These are phyloP conservation scores for Phenganax subtilis DNA, from an alignment of 92 coral and sea anemone genomes.

Conservation along the genomic window DNA sequence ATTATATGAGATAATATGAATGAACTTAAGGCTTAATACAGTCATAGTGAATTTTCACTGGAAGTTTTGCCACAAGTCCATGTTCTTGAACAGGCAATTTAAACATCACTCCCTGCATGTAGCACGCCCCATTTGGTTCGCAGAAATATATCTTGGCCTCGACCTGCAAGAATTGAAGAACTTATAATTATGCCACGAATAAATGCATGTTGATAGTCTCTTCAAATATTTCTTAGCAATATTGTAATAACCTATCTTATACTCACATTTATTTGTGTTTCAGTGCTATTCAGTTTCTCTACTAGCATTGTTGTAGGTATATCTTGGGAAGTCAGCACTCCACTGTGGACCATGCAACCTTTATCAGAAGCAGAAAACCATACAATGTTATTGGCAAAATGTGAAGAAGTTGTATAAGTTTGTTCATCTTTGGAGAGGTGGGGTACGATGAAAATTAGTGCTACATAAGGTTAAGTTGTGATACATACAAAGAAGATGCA, in stretches of 20 bases:
- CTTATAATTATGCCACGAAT: not conserved
- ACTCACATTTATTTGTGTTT: slow-evolving; percentile 16
- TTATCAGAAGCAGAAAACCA: not conserved
- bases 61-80: slow-evolving; percentile 11
- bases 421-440: too few relatives aligned
- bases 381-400: too few relatives aligned
- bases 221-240: too few relatives aligned
- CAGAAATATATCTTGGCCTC: slow-evolving; percentile 88
- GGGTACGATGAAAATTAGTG: too few relatives aligned
- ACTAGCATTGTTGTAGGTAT: not conserved
- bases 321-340: not conserved
- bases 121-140: slow-evolving; percentile 83
- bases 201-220: too few relatives aligned
- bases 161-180: slow-evolving; percentile 39
- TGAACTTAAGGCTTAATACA: slow-evolving; percentile 9
- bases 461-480: too few relatives aligned
- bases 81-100: slow-evolving; percentile 56
- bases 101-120: slow-evolving; percentile 71
- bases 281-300: not conserved
- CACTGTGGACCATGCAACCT: slow-evolving; percentile 7
- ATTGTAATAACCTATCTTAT: not conserved
- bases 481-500: too few relatives aligned
- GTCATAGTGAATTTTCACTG: slow-evolving; percentile 45
- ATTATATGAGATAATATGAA: not conserved
- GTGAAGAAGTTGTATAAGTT: too few relatives aligned